These are phyloP conservation scores for Denticeps clupeoides DNA, from an alignment of 2,797 vertebrate genomes.

Conservation along the genomic window DNA sequence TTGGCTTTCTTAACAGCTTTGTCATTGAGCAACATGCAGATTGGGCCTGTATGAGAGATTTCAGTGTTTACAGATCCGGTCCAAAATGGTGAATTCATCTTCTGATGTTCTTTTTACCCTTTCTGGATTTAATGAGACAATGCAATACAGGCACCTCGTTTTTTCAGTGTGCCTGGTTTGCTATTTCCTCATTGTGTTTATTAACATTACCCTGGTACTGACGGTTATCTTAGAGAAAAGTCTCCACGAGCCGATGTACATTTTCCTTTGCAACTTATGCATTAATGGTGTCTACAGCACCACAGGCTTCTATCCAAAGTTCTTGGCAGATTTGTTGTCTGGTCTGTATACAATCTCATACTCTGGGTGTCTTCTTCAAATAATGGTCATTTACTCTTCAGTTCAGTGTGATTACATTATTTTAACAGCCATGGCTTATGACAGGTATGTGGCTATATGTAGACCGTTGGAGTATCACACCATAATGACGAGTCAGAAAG, in stretches of 20 bases:
- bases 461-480: conserved; percentile 28
- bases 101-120: too few relatives aligned
- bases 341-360: conserved; percentile 23
- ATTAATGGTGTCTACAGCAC: conserved; percentile 26
- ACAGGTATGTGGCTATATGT: conserved; percentile 33
- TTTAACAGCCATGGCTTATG: conserved; percentile 34
- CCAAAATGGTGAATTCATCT: too few relatives aligned
- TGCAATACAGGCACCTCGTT: too few relatives aligned
- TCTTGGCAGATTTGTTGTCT: conserved; percentile 26
- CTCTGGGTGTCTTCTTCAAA: conserved; percentile 21
- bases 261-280: conserved; percentile 27
- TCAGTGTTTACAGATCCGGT: too few relatives aligned
- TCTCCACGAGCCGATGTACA: conserved; percentile 30
- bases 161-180: too few relatives aligned
- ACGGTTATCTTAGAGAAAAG: conserved; percentile 2
- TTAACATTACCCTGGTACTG: too few relatives aligned
- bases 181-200: too few relatives aligned
- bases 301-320: conserved; percentile 30
- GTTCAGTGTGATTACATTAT: conserved; percentile 25
- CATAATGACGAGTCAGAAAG: conserved; percentile 27
- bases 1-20: too few relatives aligned
- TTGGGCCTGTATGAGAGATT: too few relatives aligned
- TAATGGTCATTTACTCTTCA: conserved; percentile 29
- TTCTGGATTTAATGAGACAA: too few relatives aligned
- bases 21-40: too few relatives aligned